Conservation (phyloP, 2,888 invertebrate species). For the Drosophila koepferae region DNA sequence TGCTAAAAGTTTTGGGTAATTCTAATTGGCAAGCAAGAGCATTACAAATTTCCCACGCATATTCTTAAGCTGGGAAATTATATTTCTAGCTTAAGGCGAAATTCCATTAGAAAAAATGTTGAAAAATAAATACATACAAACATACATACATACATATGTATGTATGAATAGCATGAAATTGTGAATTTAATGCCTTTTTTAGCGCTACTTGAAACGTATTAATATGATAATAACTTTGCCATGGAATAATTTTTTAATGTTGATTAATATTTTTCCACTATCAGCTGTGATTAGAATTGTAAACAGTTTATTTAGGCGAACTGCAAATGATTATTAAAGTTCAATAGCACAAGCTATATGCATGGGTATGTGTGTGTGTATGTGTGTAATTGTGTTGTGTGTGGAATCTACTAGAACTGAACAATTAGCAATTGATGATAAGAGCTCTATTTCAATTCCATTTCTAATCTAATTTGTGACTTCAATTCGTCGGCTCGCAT, state of each 20-base stretch:
- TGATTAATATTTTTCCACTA: background rate
- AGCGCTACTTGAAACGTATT: background rate
- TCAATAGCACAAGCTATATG: slow-evolving; percentile 9
- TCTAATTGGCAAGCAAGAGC: background rate
- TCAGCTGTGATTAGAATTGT: slow-evolving; percentile 18
- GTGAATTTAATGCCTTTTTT: background rate
- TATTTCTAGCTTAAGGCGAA: background rate
- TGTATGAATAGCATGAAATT: background rate
- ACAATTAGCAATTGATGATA: slow-evolving; percentile 13
- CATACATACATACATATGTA: too few relatives aligned
- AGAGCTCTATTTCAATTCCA: background rate
- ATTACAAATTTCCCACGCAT: slow-evolving; percentile 11
- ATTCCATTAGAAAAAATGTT: background rate
- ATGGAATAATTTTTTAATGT: slow-evolving; percentile 12
- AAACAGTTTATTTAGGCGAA: slow-evolving; percentile 10
- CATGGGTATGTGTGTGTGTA: background rate
- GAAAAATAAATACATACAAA: too few relatives aligned
- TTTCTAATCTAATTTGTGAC: slow-evolving; percentile 11
- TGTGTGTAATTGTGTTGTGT: background rate
- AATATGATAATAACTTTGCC: slow-evolving; percentile 2
- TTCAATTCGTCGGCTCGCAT: background rate
- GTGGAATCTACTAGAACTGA: slow-evolving; percentile 10
- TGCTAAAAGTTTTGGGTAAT: background rate
- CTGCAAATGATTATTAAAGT: slow-evolving; percentile 8
- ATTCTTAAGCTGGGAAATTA: background rate